Evolutionary conservation across 2,797 vertebrate species (phyloP).

Genomic region (Enteromius paludinosus): DNA sequence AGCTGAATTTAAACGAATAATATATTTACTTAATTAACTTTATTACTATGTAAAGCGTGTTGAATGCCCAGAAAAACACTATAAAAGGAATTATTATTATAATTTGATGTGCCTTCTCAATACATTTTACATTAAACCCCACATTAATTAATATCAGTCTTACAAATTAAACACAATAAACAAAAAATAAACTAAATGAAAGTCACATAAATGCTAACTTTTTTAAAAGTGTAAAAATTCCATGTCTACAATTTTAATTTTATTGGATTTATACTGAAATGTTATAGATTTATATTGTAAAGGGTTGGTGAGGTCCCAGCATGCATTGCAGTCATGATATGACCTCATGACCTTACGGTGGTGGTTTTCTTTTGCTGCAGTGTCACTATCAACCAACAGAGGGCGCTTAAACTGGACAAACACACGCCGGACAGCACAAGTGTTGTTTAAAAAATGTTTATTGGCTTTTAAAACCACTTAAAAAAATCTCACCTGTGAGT

Average conservation of each 20-base stretch:
- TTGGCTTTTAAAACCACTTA: slow-evolving; percentile 99
- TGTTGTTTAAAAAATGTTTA: slow-evolving; percentile 93
- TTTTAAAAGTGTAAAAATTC: not conserved
- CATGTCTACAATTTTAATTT: not conserved
- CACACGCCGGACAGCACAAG: slow-evolving; percentile 38
- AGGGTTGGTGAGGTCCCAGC: not conserved
- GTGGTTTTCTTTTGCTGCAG: not conserved
- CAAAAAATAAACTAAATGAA: not conserved
- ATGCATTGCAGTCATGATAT: not conserved
- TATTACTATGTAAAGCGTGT: no score
- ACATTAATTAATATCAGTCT: not conserved
- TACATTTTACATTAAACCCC: not conserved
- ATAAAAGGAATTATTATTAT: no score
- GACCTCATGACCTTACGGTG: not conserved
- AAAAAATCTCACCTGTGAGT: slow-evolving; percentile 98
- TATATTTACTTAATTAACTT: not conserved
- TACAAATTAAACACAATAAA: not conserved
- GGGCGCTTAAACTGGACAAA: slow-evolving; percentile 7
- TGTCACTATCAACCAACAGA: slow-evolving; percentile 17
- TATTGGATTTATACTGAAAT: not conserved
- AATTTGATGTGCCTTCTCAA: not conserved
- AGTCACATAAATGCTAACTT: not conserved
- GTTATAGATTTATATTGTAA: not conserved
- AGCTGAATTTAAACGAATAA: not conserved
- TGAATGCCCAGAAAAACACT: no score